Base-by-base conservation (phyloP, 2,113 vertebrate genomes). In the Pedionomus torquatus region DNA sequence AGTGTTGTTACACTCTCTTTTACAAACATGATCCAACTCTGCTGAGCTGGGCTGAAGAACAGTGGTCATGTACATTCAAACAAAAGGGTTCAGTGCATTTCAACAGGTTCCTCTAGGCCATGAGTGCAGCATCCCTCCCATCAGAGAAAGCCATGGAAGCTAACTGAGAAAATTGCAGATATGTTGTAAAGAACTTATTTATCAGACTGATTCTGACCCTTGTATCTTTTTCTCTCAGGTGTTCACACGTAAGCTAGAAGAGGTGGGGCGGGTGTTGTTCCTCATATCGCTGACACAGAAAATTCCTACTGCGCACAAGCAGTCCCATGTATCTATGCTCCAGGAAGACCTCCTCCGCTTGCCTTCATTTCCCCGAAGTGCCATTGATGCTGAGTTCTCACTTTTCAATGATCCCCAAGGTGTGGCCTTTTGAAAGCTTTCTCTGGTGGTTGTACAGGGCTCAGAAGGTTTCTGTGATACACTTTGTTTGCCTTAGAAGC, bases 321-420 rank as follows among this genome's bases (percentile, higher is more conserved):
- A 99, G 91, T 99, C 99, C 43, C 99, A 99, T 0, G 99, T 99
- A 17, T 99, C 99, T 55, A 98, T 99, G 98, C 99, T 99, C 4
- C 99, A 99, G 97, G 99, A 99, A 88, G 99, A 99, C 83, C 99
- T 99, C 30, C 99, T 99, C 12, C 99, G 99, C 16, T 97, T 99
- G 83, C 99, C 99, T 11, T 99, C 99, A 0, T 99, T 99, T 94
- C 99, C 99, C 8, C 98, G 99, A 20, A 99, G 99, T 11, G 99
- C 99, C 72, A 99, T 99, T 21, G 99, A 99, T 39, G 99, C 99
- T 0, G 99, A 99, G 95, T 99, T 99, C 97, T 99, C 99, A 0
- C 98, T 99, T 83, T 99, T 99, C 96, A 99, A 98, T 46, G 99
- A 99, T 82, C 99, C 98, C 21, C 99, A 99, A 98, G 99, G 99